phyloP scores from a whole-genome alignment of 2,113 vertebrate species.

The Galemys pyrenaicus region DNA sequence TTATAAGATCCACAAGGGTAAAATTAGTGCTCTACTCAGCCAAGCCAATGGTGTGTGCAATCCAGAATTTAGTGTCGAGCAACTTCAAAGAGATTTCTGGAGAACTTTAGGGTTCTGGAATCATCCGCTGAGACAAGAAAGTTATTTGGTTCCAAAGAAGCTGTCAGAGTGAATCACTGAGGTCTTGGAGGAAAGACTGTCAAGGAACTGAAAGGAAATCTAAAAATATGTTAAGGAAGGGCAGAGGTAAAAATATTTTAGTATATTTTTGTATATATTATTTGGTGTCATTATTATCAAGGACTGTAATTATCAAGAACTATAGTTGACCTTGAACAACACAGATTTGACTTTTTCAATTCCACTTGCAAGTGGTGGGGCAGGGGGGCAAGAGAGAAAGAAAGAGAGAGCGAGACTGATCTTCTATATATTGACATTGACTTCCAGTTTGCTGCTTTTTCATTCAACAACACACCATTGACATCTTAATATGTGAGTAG shows the following conservation, averaged over 20 bases:
- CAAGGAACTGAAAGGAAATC: neutral
- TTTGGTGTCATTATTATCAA: too few species aligned
- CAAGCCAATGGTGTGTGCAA: neutral
- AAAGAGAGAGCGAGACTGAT: neutral
- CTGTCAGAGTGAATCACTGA: neutral
- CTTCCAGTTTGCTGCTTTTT: neutral
- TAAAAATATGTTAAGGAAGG: too few species aligned
- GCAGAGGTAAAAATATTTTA: neutral
- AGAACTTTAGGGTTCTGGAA: neutral
- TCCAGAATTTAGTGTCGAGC: neutral
- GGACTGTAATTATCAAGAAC: too few species aligned
- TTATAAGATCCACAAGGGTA: neutral
- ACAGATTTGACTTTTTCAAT: too few species aligned
- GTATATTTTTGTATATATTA: too few species aligned
- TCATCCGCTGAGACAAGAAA: neutral
- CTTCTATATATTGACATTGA: neutral
- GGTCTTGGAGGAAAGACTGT: neutral
- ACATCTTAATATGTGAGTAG: neutral
- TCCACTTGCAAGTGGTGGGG: neutral
- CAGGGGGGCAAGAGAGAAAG: neutral
- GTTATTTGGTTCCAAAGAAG: neutral
- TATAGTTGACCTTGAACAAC: too few species aligned
- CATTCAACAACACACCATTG: neutral
- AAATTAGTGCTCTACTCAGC: neutral
- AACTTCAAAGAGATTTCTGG: neutral